phyloP scores from a whole-genome alignment of 2,888 invertebrate genomes.

The Pilophorus perplexus region DNA sequence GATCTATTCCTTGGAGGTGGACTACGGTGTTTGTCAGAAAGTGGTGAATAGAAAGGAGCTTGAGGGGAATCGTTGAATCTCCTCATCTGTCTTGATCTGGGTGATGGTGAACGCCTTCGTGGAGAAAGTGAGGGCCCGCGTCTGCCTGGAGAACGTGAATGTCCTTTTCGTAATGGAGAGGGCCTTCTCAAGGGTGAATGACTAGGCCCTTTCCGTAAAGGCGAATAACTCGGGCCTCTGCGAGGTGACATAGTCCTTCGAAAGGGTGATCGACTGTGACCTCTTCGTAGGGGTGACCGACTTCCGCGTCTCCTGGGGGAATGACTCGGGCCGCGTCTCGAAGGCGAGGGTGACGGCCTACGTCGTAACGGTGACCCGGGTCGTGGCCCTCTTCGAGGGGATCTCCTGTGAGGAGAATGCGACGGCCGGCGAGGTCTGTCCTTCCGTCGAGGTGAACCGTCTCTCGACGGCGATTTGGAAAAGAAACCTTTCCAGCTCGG shows the following conservation, averaged over 20 bases:
- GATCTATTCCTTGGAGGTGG: slow-evolving; percentile 15
- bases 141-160: slow-evolving; percentile 7
- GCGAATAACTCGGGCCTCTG: background rate
- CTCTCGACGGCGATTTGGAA: slow-evolving; percentile 12
- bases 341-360: slow-evolving; percentile 7
- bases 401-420: slow-evolving; percentile 37
- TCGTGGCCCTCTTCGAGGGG: slow-evolving; percentile 5
- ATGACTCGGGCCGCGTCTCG: slow-evolving; percentile 1
- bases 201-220: background rate
- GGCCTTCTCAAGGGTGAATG: slow-evolving; percentile 21
- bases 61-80: slow-evolving; percentile 33
- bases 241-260: background rate
- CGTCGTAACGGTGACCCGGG: background rate
- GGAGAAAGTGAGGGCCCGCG: slow-evolving; percentile 29
- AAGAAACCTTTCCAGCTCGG: slow-evolving; percentile 4
- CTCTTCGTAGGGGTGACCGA: slow-evolving; percentile 3
- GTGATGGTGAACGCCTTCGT: slow-evolving; percentile 23
- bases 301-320: slow-evolving; percentile 18
- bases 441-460: slow-evolving; percentile 30
- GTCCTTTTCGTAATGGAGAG: background rate
- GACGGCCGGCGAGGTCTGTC: slow-evolving; percentile 25
- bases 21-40: slow-evolving; percentile 20
- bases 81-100: background rate
- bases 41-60: slow-evolving; percentile 32
- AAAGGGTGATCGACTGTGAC: slow-evolving; percentile 7